Conservation (phyloP, 2,797 vertebrate genomes). For the Pseudopleuronectes americanus region DNA sequence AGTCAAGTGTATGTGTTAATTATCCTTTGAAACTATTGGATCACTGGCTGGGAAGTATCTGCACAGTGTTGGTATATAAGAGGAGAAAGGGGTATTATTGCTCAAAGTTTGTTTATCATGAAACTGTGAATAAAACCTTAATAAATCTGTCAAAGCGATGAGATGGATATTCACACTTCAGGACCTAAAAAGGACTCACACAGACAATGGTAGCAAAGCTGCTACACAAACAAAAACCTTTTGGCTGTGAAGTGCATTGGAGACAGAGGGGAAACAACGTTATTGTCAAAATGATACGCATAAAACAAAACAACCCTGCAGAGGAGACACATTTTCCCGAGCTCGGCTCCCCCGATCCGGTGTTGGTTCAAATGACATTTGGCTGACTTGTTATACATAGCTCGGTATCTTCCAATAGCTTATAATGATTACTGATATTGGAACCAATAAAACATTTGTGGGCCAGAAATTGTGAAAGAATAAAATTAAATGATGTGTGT, state of each 20-base stretch:
- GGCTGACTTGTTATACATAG: constrained; percentile 70
- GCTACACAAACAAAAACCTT: constrained; percentile 15
- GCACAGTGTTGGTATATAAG: not conserved
- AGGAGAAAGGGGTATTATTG: not conserved
- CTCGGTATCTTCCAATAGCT: constrained; percentile 75
- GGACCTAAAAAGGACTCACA: not conserved
- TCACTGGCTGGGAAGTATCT: constrained; percentile 6
- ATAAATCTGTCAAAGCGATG: not conserved
- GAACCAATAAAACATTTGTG: constrained; percentile 80
- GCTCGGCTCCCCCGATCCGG: constrained; percentile 39
- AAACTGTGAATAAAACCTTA: not conserved
- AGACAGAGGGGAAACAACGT: not conserved
- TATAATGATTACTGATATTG: constrained; percentile 78
- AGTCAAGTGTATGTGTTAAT: constrained; percentile 60
- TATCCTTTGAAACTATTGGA: constrained; percentile 55
- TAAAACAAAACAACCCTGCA: constrained; percentile 61
- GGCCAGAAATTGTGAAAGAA: constrained; percentile 78
- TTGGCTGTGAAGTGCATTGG: constrained; percentile 29
- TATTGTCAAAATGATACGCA: constrained; percentile 43
- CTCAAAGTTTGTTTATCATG: not conserved
- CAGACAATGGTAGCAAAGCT: not conserved
- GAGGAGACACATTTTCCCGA: constrained; percentile 51
- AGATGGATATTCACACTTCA: not conserved
- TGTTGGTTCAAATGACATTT: constrained; percentile 67
- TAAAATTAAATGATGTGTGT: constrained; percentile 78